phyloP scores from a whole-genome alignment of 1,140 invertebrate species.

The Thaumatotibia leucotreta region DNA sequence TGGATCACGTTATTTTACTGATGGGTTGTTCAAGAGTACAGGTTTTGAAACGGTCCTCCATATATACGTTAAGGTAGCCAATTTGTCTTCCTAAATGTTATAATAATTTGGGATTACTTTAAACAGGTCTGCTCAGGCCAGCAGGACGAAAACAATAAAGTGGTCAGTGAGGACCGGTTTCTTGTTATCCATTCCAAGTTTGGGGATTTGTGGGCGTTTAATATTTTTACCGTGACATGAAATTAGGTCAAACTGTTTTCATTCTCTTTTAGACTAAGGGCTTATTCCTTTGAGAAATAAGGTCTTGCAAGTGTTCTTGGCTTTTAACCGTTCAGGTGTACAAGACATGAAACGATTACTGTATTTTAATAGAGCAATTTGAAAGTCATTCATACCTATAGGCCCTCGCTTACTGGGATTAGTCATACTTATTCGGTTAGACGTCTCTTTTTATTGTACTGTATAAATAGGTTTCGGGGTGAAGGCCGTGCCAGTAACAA shows the following conservation, averaged over 20 bases:
- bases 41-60: no score
- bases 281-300: no score
- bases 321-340: background rate
- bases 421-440: constrained; percentile 27
- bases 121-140: no score
- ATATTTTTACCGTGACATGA: background rate
- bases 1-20: background rate
- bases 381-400: constrained; percentile 1
- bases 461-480: constrained; percentile 38
- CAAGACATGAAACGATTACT: background rate
- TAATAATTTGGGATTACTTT: no score
- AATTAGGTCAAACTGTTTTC: background rate
- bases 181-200: constrained; percentile 22
- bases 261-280: no score
- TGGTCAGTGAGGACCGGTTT: constrained; percentile 42
- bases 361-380: background rate
- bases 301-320: no score
- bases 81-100: no score
- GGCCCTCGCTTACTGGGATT: constrained; percentile 17
- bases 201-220: constrained; percentile 11
- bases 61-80: no score
- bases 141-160: constrained; percentile 50
- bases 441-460: constrained; percentile 23
- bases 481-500: constrained; percentile 29
- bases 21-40: background rate